Evolutionary conservation across 2,888 invertebrate genomes (phyloP).

Genomic region (Eristalis pertinax): DNA sequence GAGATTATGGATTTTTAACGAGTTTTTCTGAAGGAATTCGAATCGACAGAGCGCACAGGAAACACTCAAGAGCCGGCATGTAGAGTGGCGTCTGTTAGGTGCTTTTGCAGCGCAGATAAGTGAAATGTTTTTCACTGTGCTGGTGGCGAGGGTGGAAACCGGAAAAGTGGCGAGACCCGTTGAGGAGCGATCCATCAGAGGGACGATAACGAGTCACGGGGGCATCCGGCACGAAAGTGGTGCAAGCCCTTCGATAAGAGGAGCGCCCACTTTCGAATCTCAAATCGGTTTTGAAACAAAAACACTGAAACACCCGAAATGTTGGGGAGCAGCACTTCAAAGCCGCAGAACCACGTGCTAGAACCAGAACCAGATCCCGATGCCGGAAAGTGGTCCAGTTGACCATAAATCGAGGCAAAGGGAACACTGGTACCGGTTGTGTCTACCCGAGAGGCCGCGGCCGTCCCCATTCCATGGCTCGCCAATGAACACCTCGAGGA

Average conservation of each 20-base stretch:
- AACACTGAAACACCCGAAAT: constrained; percentile 60
- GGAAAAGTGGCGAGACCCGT: background rate
- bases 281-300: constrained; percentile 61
- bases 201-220: constrained; percentile 22
- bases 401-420: constrained; percentile 54
- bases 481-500: constrained; percentile 58
- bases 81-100: constrained; percentile 57
- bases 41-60: background rate
- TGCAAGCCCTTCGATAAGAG: constrained; percentile 20
- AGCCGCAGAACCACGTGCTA: constrained; percentile 48
- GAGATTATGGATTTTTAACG: constrained; percentile 81
- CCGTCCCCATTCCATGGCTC: constrained; percentile 6
- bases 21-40: constrained; percentile 75
- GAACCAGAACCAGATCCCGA: background rate
- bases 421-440: constrained; percentile 5
- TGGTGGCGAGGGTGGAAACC: constrained; percentile 1
- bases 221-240: constrained; percentile 59
- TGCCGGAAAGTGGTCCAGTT: constrained; percentile 22
- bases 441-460: constrained; percentile 22
- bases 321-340: constrained; percentile 45
- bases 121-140: constrained; percentile 24
- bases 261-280: constrained; percentile 3
- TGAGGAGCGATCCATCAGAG: constrained; percentile 9
- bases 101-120: constrained; percentile 46
- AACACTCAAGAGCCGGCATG: constrained; percentile 41